Conservation (phyloP, 2,888 invertebrate genomes). For the Lordiphosa fenestrarum region DNA sequence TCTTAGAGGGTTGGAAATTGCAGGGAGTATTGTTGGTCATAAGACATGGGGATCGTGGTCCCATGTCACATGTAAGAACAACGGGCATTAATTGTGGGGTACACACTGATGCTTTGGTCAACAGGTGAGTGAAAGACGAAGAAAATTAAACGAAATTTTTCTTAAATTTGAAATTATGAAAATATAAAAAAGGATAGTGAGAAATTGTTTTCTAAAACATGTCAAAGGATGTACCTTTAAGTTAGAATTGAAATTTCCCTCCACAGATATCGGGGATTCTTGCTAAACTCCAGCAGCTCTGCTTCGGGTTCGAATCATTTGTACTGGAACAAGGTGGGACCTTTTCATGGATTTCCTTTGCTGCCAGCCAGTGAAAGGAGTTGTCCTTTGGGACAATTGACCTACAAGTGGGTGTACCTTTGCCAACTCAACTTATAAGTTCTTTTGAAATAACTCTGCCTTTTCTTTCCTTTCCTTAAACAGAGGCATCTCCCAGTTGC, state of each 20-base stretch:
- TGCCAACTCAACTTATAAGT: too few species aligned
- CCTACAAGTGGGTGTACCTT: constrained; percentile 81
- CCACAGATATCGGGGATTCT: constrained; percentile 78
- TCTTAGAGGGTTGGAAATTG: constrained; percentile 79
- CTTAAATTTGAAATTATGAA: too few species aligned
- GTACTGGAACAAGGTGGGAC: constrained; percentile 89
- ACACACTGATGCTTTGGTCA: constrained; percentile 79
- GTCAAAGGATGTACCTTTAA: too few species aligned
- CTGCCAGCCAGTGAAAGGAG: constrained; percentile 85
- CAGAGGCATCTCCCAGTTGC: constrained; percentile 89
- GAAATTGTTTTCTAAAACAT: too few species aligned
- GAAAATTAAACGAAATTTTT: too few species aligned
- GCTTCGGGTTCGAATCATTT: constrained; percentile 82
- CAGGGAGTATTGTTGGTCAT: constrained; percentile 86
- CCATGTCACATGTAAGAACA: constrained; percentile 90
- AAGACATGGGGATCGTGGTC: constrained; percentile 94
- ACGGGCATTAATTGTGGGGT: constrained; percentile 89
- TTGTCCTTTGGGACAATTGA: constrained; percentile 93
- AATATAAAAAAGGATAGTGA: too few species aligned
- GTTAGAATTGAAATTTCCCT: background rate
- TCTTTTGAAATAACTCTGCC: background rate
- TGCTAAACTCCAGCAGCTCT: constrained; percentile 76
- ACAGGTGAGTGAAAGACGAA: constrained; percentile 61
- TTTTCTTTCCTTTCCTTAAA: background rate
- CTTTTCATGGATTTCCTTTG: constrained; percentile 92